Conservation (phyloP, 2,888 invertebrate genomes). For the Parasteatoda lunata region DNA sequence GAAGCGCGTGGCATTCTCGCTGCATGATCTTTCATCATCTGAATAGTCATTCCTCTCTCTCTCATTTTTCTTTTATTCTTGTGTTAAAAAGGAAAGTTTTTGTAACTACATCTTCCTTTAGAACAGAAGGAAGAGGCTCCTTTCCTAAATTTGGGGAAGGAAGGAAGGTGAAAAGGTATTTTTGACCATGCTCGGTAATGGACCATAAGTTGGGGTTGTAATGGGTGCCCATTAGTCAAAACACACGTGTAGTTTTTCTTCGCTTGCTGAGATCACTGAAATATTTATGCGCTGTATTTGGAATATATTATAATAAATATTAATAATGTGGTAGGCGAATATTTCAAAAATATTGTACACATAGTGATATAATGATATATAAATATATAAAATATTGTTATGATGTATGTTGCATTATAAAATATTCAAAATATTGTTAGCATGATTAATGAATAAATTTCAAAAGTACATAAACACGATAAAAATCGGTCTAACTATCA, state of each 20-base stretch:
- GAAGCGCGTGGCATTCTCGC: constrained; percentile 21
- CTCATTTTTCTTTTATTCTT: background rate
- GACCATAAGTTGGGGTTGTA: constrained; percentile 21
- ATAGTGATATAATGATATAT: too few species aligned
- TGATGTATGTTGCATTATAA: too few species aligned
- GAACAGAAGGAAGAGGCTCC: background rate
- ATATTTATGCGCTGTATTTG: too few species aligned
- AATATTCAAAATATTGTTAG: too few species aligned
- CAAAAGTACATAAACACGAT: too few species aligned
- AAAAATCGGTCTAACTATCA: too few species aligned
- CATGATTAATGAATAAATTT: too few species aligned
- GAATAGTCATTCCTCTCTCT: constrained; percentile 14
- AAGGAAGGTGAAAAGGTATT: constrained; percentile 22
- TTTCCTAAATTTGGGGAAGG: constrained; percentile 50
- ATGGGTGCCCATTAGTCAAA: constrained; percentile 28
- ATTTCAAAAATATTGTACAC: too few species aligned
- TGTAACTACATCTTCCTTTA: constrained; percentile 21
- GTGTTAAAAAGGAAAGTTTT: constrained; percentile 1
- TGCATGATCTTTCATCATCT: constrained; percentile 49
- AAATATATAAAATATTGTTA: too few species aligned
- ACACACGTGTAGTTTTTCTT: background rate
- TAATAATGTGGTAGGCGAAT: too few species aligned
- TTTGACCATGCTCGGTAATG: constrained; percentile 53
- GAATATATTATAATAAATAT: too few species aligned
- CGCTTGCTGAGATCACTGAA: too few species aligned